Base-by-base conservation (phyloP, 2,888 invertebrate genomes). In the Danaus chrysippus region DNA sequence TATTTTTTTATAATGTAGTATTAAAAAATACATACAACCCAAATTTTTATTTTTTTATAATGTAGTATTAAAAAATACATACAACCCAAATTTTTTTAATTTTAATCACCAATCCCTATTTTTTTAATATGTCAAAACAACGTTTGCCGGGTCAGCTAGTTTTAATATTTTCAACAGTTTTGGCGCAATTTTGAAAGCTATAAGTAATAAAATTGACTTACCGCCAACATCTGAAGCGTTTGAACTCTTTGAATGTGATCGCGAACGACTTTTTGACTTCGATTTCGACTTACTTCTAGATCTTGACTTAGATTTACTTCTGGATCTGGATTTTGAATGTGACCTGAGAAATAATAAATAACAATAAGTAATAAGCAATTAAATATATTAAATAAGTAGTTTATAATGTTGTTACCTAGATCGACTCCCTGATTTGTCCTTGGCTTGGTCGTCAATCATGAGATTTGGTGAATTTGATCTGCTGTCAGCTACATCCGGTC, bases 381-480 rank as follows among this genome's bases (percentile, higher is more conserved):
- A 63, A 59, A 56, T 34, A 10, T 49, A 17, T 49, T 5, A 34
- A 34, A 34, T 34, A 34, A 49, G 10, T 15, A 49, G 3, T 15
- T 49, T 49, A 10, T 17, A 55, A 61, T 53, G 56, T 12, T 67
- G 53, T 62, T 71, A 89, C 89, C 90, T 86, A 19, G 89, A 88
- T 65, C 86, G 76, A 67, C 87, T 90, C 59, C 82, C 84, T 0
- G 88, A 81, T 66, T 87, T 88, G 3, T 80, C 83, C 55, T 87
- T 87, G 17, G 73, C 75, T 44, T 79, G 76, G n/a, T 76, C 84
- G 81, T 91, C 91, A 71, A 91, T 91, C 89, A 91, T 91, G 11
- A 91, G 82, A 70, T 90, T 89, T 0, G 92, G 92, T 1, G 92
- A 91, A 65, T 91, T 92, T 0, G 92, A 92, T 60, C 91, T 77